Percentiles rank a stretch among this genome's conserved stretches.
phyloP scores from a whole-genome alignment of 2,888 invertebrate species.

The Deilephila elpenor region DNA sequence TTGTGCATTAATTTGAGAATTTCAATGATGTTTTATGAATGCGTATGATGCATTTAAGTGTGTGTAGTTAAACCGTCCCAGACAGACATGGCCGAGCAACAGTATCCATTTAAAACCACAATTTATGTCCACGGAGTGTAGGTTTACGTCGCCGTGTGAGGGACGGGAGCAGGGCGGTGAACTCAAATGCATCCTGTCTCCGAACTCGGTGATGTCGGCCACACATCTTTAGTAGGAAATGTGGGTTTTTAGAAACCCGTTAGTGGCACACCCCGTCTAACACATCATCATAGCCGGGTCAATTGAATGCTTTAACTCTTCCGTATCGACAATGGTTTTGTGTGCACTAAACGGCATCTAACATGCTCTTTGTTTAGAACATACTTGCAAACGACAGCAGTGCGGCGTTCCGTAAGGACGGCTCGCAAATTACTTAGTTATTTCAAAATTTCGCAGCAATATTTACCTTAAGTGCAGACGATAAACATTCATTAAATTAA shows the following conservation, averaged over 20 bases:
- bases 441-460: slow-evolving; percentile 60
- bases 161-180: slow-evolving; percentile 69
- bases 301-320: slow-evolving; percentile 63
- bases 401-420: slow-evolving; percentile 44
- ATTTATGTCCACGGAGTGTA: slow-evolving; percentile 67
- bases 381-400: slow-evolving; percentile 48
- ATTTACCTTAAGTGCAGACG: slow-evolving; percentile 57
- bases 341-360: slow-evolving; percentile 50
- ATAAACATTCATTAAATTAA: slow-evolving; percentile 63
- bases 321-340: slow-evolving; percentile 54
- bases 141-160: slow-evolving; percentile 61
- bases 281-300: slow-evolving; percentile 70
- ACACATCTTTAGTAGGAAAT: slow-evolving; percentile 77
- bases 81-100: slow-evolving; percentile 48
- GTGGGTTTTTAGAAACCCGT: slow-evolving; percentile 78
- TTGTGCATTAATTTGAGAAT: slow-evolving; percentile 1
- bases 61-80: slow-evolving; percentile 28
- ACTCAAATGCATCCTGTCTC: slow-evolving; percentile 78
- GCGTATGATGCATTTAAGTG: slow-evolving; percentile 12
- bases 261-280: slow-evolving; percentile 69
- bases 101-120: slow-evolving; percentile 70
- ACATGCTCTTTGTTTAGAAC: slow-evolving; percentile 50
- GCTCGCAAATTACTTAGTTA: slow-evolving; percentile 52
- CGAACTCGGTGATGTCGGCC: slow-evolving; percentile 70
- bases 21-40: slow-evolving; percentile 8